Percentiles rank a stretch among this genome's conserved stretches.
Evolutionary conservation across 2,113 vertebrate genomes (phyloP).

Genomic region (Seriola quinqueradiata): DNA sequence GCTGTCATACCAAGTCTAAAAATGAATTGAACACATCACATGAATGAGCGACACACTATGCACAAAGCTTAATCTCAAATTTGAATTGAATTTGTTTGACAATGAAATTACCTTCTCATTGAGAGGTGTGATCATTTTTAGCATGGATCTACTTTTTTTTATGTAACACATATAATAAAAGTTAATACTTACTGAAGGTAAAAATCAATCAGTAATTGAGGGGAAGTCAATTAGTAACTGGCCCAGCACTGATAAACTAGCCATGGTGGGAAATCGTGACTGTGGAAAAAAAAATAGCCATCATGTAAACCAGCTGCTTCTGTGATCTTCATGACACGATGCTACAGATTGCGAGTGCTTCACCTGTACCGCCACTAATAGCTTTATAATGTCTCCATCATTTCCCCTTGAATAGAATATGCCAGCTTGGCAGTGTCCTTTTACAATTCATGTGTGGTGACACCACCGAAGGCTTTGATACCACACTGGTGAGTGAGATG

Average conservation of each 20-base stretch:
- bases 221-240: background rate
- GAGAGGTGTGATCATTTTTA: background rate
- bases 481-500: background rate
- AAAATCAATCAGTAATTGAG: no score
- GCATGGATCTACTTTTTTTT: background rate
- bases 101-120: background rate
- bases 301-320: conserved; percentile 6
- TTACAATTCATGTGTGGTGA: conserved; percentile 21
- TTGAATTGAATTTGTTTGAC: background rate
- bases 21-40: conserved; percentile 22
- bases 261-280: background rate
- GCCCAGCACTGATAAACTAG: background rate
- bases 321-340: background rate
- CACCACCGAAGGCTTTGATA: conserved; percentile 16
- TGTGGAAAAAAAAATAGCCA: background rate
- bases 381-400: conserved; percentile 45
- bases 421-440: conserved; percentile 29
- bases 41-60: background rate
- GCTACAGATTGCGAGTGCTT: conserved; percentile 12
- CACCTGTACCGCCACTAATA: conserved; percentile 31
- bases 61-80: background rate
- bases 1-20: conserved; percentile 9
- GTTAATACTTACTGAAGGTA: background rate
- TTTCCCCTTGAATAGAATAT: conserved; percentile 19
- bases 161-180: background rate